A percentile compares a stretch with the other conserved stretches of the same genome.
Evolutionary conservation across 2,797 vertebrate species (phyloP).

Genomic region (Falco cherrug): DNA sequence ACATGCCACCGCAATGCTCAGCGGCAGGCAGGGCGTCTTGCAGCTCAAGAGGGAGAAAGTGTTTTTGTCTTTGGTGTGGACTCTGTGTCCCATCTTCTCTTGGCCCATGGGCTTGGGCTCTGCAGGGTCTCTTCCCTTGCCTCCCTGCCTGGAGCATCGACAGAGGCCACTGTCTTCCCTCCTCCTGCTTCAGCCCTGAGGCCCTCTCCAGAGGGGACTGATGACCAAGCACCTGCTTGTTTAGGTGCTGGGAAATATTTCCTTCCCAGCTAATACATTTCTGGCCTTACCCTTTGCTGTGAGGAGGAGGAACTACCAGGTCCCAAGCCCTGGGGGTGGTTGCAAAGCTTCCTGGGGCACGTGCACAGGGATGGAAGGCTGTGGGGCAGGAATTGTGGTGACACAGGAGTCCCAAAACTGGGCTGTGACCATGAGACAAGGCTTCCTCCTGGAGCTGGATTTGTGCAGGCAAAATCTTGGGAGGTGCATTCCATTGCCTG

Average conservation of each 20-base stretch:
- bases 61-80: background rate
- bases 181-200: background rate
- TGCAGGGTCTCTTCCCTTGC: background rate
- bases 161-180: background rate
- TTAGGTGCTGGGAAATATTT: background rate
- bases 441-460: background rate
- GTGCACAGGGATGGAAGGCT: background rate
- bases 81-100: background rate
- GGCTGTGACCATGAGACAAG: background rate
- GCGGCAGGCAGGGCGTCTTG: background rate
- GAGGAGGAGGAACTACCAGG: background rate
- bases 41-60: background rate
- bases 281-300: background rate
- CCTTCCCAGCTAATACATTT: background rate
- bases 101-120: background rate
- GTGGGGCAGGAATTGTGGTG: background rate
- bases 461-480: background rate
- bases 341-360: accelerated
- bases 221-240: background rate
- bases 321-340: background rate
- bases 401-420: background rate
- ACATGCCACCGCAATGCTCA: accelerated
- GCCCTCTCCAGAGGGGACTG: background rate
- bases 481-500: background rate
- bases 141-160: background rate